Evolutionary conservation across 1,140 invertebrate species (phyloP), one percentile per base, ranked within the genome.

Genomic region (Scaptomyza pallida): DNA sequence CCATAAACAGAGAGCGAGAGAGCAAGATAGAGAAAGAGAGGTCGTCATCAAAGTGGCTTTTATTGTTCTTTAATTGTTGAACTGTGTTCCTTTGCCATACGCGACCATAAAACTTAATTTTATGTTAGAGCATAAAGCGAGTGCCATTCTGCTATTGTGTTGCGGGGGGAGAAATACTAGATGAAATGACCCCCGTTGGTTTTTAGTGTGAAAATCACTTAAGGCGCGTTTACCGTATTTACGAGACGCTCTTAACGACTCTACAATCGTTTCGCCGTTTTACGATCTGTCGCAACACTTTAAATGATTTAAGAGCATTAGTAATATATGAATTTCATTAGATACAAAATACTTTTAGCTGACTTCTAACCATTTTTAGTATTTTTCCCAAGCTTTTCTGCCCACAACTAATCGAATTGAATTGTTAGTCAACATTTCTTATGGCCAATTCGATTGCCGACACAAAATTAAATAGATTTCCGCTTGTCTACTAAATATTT

Each of bases 161-260:
- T 17, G 47, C 1, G 1, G 2, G 6, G 26, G 6, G 26, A 2
- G 26, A 9, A 30, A 30, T 30, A 2, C 2, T 62, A 70, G 75
- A 51, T 43, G 13, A 23, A 78, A 72, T 59, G 79, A 82, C 79
- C 79, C 79, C 79, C 79, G 75, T 76, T 82, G 79, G 79, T 56
- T 82, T 82, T 82, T 83, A 83, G 79, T 82, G 80, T 78, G 80
- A 72, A 82, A 82, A 82, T 83, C 79, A 82, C 79, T 82, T 82
- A 82, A 83, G 79, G 79, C 71, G 75, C 80, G 79, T 85, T 82
- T 83, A 79, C 71, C 62, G 48, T 72, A 82, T 82, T 82, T 82
- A 82, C 79, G 79, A 30, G 26, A 82, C n/a, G n/a, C 79, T 72
- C 71, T 5, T 60, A 78, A 78, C 73, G 73, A 57, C 30, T 47